Evolutionary conservation across 2,888 invertebrate species (phyloP).

Genomic region (Parelbella ahira): DNA sequence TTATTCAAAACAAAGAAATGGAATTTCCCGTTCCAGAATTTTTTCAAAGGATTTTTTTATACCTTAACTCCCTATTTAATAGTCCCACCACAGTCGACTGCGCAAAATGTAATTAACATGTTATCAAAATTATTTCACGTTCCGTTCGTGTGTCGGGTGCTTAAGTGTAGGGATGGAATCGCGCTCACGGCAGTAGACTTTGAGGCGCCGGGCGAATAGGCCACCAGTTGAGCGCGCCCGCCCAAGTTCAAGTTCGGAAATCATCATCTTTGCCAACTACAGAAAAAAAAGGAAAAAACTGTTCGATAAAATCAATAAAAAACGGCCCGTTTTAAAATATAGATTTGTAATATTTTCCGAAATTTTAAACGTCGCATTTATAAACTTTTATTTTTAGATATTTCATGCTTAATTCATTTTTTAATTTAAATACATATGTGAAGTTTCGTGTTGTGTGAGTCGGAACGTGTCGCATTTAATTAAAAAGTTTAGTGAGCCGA

Average conservation of each 20-base stretch:
- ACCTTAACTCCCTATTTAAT: conserved; percentile 7
- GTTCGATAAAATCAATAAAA: no score
- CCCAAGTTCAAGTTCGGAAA: conserved; percentile 35
- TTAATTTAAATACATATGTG: conserved; percentile 17
- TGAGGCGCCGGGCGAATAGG: conserved; percentile 35
- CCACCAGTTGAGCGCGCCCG: conserved; percentile 35
- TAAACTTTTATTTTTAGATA: no score
- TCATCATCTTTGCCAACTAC: conserved; percentile 18
- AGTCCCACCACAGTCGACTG: conserved; percentile 7
- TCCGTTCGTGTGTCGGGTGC: conserved; percentile 10
- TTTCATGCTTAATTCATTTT: no score
- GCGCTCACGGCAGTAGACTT: conserved; percentile 35
- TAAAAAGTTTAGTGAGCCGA: conserved; percentile 22
- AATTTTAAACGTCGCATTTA: no score
- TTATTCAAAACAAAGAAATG: conserved; percentile 1
- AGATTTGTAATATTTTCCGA: no score
- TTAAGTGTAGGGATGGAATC: conserved; percentile 8
- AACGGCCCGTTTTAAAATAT: no score
- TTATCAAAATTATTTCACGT: conserved; percentile 26
- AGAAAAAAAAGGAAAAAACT: conserved; percentile 10
- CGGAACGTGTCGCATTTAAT: conserved; percentile 19
- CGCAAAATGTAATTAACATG: conserved; percentile 27
- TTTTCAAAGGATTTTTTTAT: conserved; percentile 6
- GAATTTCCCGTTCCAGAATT: conserved; percentile 1
- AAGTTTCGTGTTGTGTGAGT: conserved; percentile 18